Evolutionary conservation across 2,888 invertebrate genomes (phyloP), one percentile per base, ranked within the genome.

Genomic region (Mellilla xanthometata): DNA sequence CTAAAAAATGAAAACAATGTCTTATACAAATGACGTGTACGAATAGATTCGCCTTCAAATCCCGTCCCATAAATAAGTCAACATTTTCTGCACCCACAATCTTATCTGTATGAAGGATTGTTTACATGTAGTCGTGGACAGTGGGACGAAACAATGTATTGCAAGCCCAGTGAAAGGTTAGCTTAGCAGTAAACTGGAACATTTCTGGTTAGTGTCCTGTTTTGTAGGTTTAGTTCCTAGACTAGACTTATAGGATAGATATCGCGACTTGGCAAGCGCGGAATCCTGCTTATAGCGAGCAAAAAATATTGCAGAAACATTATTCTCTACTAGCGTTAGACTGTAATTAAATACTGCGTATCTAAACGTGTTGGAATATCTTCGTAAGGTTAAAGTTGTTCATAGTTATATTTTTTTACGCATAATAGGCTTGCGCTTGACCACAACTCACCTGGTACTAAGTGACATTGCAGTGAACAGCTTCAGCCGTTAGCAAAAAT

Each of bases 41-140:
- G 22, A 15, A 12, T 10, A n/a, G 9, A 9, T 35, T 44, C 40
- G 39, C 34, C 36, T 42, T 36, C 26, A n/a, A 15, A 27, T 27
- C 53, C 24, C 8, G 19, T 6, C 13, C 27, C 23, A 24, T 30
- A 39, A 69, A 72, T 76, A 76, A 79, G 75, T 76, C 80, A 79
- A 73, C 70, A 75, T 69, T 44, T 71, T 66, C 68, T 65, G 62
- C 58, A 65, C 67, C 61, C 65, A 68, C 62, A 73, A 77, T 74
- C 78, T 80, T 78, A 81, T 81, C 81, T 61, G 61, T 54, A 67
- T 79, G 79, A 81, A 68, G 68, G 72, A 81, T 80, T 74, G 77
- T 77, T 72, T 71, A 72, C 68, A 71, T 64, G 70, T 59, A 66
- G 65, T 68, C 62, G 65, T 63, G 60, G 67, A 65, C 71, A 68